These are phyloP conservation scores for Hoplostethus mediterraneus DNA, from an alignment of 2,797 vertebrate genomes.

Conservation along the genomic window DNA sequence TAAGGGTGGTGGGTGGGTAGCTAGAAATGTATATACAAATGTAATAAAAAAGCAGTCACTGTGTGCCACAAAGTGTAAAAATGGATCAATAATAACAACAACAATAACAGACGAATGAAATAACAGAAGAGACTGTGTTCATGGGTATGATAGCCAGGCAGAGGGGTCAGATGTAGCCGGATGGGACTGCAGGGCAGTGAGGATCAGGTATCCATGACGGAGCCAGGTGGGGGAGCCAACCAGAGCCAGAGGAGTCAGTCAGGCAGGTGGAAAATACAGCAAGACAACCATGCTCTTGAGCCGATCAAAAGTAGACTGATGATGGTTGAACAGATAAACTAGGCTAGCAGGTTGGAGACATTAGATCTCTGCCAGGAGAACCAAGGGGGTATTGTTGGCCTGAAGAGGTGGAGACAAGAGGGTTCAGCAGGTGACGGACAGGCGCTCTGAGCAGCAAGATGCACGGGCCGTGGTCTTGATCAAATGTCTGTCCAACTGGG, in stretches of 20 bases:
- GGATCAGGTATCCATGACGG: conserved; percentile 48
- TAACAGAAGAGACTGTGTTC: conserved; percentile 40
- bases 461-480: conserved; percentile 26
- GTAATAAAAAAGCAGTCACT: conserved; percentile 43
- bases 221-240: conserved; percentile 47
- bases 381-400: conserved; percentile 43
- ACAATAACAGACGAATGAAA: conserved; percentile 39
- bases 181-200: conserved; percentile 62
- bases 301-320: conserved; percentile 17
- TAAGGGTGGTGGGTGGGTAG: conserved; percentile 5
- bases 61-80: conserved; percentile 30
- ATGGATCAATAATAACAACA: conserved; percentile 26
- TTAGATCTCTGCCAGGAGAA: conserved; percentile 52
- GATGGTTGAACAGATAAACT: conserved; percentile 21
- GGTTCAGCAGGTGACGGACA: conserved; percentile 57
- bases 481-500: conserved; percentile 27
- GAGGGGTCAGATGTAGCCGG: conserved; percentile 62
- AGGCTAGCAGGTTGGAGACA: conserved; percentile 28
- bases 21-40: conserved; percentile 36
- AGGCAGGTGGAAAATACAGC: conserved; percentile 52
- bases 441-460: conserved; percentile 50
- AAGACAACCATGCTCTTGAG: conserved; percentile 52
- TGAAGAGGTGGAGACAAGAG: conserved; percentile 37
- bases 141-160: conserved; percentile 48
- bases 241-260: conserved; percentile 62